These are phyloP conservation scores for Vespertilio murinus DNA, from an alignment of 2,797 vertebrate genomes.

Conservation along the genomic window DNA sequence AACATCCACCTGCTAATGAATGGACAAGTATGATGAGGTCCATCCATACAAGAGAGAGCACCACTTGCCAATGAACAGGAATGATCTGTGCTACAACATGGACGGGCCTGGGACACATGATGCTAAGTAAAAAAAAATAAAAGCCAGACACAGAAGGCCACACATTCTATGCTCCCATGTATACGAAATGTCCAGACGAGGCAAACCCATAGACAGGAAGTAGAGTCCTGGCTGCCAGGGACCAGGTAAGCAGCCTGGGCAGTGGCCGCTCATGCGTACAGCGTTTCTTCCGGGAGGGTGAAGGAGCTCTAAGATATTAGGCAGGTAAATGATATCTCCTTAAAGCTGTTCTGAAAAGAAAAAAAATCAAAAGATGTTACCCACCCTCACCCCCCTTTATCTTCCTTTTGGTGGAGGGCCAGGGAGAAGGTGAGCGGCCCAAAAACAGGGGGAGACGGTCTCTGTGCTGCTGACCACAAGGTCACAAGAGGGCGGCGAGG, in stretches of 20 bases:
- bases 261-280: neutral
- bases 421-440: neutral
- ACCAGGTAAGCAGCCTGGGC: neutral
- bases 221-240: neutral
- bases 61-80: neutral
- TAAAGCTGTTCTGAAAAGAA: slow-evolving; percentile 7
- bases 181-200: neutral
- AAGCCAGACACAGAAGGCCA: neutral
- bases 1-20: neutral
- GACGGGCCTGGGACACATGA: neutral
- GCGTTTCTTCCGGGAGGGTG: neutral
- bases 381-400: neutral
- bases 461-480: neutral
- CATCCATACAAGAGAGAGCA: neutral
- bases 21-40: neutral
- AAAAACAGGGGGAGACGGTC: neutral
- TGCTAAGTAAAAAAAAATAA: neutral
- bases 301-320: neutral
- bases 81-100: neutral
- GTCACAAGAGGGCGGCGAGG: neutral
- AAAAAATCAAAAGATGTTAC: no score
- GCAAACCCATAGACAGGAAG: neutral
- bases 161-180: neutral
- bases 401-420: neutral
- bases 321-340: neutral